Percentiles rank a stretch among this genome's conserved stretches.
Conservation (phyloP, 2,888 invertebrate species). For the Acheta domesticus region DNA sequence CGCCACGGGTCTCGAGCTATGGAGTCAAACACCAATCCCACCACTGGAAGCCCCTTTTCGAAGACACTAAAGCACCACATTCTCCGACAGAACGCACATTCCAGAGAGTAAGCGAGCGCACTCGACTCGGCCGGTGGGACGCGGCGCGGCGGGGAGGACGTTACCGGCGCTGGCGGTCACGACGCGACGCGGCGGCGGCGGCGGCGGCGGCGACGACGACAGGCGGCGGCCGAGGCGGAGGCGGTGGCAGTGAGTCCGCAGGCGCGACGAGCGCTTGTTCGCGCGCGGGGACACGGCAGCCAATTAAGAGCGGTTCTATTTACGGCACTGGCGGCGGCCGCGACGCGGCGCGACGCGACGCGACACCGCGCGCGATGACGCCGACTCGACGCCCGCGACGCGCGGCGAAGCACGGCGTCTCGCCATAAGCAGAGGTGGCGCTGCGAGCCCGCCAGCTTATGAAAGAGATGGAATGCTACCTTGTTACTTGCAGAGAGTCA, state of each 20-base stretch:
- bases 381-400: too few species aligned
- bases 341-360: not conserved
- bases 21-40: too few species aligned
- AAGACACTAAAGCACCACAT: too few species aligned
- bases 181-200: not conserved
- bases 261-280: not conserved
- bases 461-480: too few species aligned
- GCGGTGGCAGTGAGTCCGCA: not conserved
- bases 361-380: too few species aligned
- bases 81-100: too few species aligned
- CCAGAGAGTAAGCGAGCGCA: not conserved
- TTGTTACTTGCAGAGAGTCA: too few species aligned
- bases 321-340: not conserved
- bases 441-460: too few species aligned
- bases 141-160: not conserved
- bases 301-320: constrained; percentile 1
- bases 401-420: too few species aligned
- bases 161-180: not conserved
- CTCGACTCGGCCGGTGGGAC: not conserved
- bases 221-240: not conserved
- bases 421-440: too few species aligned
- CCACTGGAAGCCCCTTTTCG: too few species aligned
- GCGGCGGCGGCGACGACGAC: not conserved
- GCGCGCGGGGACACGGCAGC: constrained; percentile 3
- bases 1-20: too few species aligned